Base-by-base conservation (phyloP, 2,113 vertebrate genomes). In the Vulpes lagopus region DNA sequence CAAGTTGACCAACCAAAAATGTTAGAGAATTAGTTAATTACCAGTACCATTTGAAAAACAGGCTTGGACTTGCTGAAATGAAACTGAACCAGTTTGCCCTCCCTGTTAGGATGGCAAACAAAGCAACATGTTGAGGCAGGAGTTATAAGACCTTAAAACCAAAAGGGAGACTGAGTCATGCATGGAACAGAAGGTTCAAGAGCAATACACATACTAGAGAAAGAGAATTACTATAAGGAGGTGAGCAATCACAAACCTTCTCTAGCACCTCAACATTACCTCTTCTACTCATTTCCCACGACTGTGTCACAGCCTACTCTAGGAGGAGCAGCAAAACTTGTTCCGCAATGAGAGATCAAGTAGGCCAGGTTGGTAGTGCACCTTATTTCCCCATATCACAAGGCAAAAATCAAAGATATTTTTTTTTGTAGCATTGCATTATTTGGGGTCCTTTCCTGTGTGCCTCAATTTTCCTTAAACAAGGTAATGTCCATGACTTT, bases 61-160 rank as follows among this genome's bases (percentile, higher is more conserved):
- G 84, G 98, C 97, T 74, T n/a, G 69, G 76, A 90, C 97, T 83
- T 89, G 97, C 83, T 88, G n/a, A 93, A 78, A 91, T 93, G 95
- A 97, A 96, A 88, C 93, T 43, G 80, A 98, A 97, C 97, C 94
- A 94, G 95, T 96, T 97, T 93, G 88, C 80, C 95, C 83, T 97
- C 92, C 91, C 95, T 91, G 80, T 67, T 65, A 65, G 67, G 51
- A 95, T 30, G 71, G 86, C 94, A 98, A 95, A 96, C 95, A 93
- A 90, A 83, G 65, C 23, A 82, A 84, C 97, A 38, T 94, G 98
- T 94, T 96, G 71, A 73, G 89, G 89, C 97, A 97, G 89, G 94
- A 98, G 38, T 90, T 89, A 55, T 1, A 93, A 60, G 91, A 94
- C 86, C 83, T 95, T 80, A 81, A 91, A 84, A 87, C 85, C 53